phyloP scores from a whole-genome alignment of 2,113 vertebrate species.

The Chaetura pelagica region DNA sequence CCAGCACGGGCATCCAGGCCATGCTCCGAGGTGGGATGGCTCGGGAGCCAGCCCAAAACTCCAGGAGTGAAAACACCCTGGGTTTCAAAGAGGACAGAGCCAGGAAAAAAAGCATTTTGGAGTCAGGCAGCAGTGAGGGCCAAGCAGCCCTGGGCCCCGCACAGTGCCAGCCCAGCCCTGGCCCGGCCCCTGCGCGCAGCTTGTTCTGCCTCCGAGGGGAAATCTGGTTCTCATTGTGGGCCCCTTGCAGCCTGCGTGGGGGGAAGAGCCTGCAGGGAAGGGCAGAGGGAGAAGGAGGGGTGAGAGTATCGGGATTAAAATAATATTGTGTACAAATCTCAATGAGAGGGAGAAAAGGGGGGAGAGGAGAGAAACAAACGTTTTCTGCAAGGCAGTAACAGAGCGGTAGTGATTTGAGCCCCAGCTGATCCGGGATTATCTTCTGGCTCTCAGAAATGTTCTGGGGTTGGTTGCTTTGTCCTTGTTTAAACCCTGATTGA shows the following conservation, averaged over 20 bases:
- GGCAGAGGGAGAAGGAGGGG: background rate
- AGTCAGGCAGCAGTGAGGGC: background rate
- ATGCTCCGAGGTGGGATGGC: accelerated
- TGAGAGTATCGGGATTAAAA: background rate
- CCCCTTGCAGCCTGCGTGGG: background rate
- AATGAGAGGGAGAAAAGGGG: background rate
- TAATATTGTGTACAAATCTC: constrained; percentile 29
- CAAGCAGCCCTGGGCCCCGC: background rate
- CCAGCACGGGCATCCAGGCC: accelerated
- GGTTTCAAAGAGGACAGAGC: background rate
- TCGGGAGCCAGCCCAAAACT: background rate
- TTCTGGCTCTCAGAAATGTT: background rate
- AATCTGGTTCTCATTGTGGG: constrained; percentile 40
- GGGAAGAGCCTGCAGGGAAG: constrained; percentile 10
- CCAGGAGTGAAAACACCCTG: accelerated
- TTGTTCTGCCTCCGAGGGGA: constrained; percentile 9
- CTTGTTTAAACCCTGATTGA: background rate
- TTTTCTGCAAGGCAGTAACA: background rate
- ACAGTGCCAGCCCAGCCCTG: background rate
- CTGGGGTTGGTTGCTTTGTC: background rate
- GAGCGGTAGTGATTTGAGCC: accelerated
- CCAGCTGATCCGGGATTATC: background rate
- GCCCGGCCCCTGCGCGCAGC: background rate
- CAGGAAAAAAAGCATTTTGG: background rate
- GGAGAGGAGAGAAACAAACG: background rate